Base-by-base conservation (phyloP, 2,113 vertebrate genomes). In the Lepisosteus osseus region DNA sequence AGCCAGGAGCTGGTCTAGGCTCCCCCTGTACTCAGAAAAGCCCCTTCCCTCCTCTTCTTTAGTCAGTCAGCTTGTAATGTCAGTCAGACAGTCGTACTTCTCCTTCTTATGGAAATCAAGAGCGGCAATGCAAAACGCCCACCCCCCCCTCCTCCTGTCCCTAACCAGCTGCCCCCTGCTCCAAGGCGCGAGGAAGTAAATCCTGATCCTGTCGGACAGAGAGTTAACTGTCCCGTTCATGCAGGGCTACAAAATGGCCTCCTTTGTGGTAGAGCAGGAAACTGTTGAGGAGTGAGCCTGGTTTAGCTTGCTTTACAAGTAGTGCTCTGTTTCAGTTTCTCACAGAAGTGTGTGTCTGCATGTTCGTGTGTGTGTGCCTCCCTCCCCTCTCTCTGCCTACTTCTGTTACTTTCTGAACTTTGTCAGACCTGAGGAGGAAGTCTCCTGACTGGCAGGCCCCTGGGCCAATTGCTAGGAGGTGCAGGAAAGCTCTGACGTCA, bases 241-340 rank as follows among this genome's bases (percentile, higher is more conserved):
- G 69, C 74, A 80, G 67, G 70, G 74, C 72, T 76, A 87, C 89
- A 93, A 91, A 89, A 92, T 92, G 90, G 88, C 90, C 76, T 88
- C 89, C 88, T 80, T 29, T 83, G 51, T 40, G 3, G 17, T 15
- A 59, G 54, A 82, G 86, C 86, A 91, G 87, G 86, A 91, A 92
- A 86, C 78, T 64, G 64, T 81, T 65, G 72, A 85, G 81, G 67
- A 72, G 75, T 51, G 61, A 80, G 74, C 68, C 83, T 86, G 81
- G 85, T 80, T 74, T 66, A 67, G 78, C 76, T 82, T 82, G 88
- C 86, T 89, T 87, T 84, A 90, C 84, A 74, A 90, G 84, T 86
- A 79, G 85, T 78, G 65, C 82, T 80, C 85, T 89, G 80, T 91
- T 91, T 91, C 90, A 83, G 86, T 92, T 92, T 90, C 86, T 90